Percentiles rank a stretch among this genome's conserved stretches.
These are phyloP conservation scores for Pelusios castaneus DNA, from an alignment of 2,113 vertebrate genomes.

Conservation along the genomic window DNA sequence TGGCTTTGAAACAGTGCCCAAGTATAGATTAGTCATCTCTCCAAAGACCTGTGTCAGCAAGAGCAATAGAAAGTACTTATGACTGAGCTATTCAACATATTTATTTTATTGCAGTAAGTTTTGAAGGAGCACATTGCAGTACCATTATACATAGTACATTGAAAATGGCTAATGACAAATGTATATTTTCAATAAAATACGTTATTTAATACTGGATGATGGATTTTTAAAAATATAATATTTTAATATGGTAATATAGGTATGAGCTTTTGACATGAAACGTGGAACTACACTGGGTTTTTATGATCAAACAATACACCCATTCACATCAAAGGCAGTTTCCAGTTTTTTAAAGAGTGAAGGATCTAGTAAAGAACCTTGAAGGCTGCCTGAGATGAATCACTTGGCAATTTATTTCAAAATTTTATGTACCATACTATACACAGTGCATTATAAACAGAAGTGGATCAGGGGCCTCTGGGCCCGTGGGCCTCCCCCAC, in stretches of 20 bases:
- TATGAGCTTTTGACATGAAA: background rate
- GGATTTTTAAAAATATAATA: background rate
- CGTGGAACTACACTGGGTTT: too few relatives aligned
- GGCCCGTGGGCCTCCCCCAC: too few relatives aligned
- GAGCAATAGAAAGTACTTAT: conserved; percentile 11
- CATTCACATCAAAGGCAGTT: background rate
- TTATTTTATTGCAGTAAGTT: background rate
- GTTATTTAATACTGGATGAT: background rate
- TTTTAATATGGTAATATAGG: background rate
- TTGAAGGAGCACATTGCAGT: background rate
- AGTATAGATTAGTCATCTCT: conserved; percentile 50
- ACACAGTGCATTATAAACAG: background rate
- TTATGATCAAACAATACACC: background rate
- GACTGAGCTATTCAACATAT: conserved; percentile 19
- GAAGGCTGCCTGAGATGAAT: background rate
- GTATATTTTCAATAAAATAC: background rate
- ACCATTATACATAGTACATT: background rate
- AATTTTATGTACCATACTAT: background rate
- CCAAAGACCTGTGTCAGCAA: conserved; percentile 25
- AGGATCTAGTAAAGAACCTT: background rate
- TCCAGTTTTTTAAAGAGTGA: background rate
- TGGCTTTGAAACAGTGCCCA: conserved; percentile 27
- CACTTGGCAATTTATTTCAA: background rate
- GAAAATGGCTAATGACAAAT: background rate
- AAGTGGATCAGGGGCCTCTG: too few relatives aligned